A percentile compares a stretch with the other conserved stretches of the same genome.
Conservation (phyloP, 2,113 vertebrate species). For the Pangasianodon gigas region DNA sequence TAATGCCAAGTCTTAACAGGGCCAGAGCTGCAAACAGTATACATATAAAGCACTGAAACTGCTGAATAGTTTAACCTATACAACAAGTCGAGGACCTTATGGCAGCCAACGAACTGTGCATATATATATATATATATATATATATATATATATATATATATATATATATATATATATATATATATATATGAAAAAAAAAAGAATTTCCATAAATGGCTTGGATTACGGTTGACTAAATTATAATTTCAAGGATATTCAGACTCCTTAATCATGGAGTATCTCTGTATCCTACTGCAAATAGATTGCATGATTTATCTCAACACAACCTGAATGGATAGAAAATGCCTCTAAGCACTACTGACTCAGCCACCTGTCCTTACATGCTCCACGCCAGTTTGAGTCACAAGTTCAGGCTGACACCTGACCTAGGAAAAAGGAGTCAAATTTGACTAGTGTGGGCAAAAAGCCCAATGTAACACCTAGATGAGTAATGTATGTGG, state of each 20-base stretch:
- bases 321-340: not conserved
- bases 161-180: too few species aligned
- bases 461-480: not conserved
- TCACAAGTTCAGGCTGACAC: not conserved
- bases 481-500: not conserved
- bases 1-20: not conserved
- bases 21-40: not conserved
- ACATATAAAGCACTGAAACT: not conserved
- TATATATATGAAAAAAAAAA: not conserved
- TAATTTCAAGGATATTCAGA: not conserved
- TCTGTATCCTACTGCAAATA: not conserved
- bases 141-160: too few species aligned
- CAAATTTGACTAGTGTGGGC: slow-evolving; percentile 8
- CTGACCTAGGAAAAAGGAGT: not conserved
- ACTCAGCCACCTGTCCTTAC: not conserved
- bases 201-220: not conserved
- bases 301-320: not conserved
- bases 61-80: not conserved
- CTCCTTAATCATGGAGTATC: not conserved
- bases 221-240: not conserved
- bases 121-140: too few species aligned
- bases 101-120: not conserved
- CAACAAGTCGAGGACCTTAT: too few species aligned
- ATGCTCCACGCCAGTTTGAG: not conserved
- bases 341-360: not conserved